Conservation (phyloP, 2,888 invertebrate genomes). For the Caradrina kadenii region DNA sequence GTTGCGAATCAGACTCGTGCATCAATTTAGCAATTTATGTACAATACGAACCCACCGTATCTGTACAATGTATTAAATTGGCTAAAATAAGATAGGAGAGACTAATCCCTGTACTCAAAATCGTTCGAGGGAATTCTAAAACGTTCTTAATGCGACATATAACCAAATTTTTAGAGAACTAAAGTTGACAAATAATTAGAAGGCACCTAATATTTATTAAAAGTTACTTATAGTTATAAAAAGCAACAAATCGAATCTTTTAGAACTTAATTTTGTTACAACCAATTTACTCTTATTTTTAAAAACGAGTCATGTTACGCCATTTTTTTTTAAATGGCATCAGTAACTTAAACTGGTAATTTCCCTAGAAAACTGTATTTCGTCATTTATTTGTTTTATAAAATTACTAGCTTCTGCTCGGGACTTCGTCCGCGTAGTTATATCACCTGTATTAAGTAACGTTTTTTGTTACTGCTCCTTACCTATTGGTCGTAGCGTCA, state of each 20-base stretch:
- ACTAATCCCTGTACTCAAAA: neutral
- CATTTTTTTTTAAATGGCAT: neutral
- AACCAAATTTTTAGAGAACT: neutral
- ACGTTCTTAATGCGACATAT: neutral
- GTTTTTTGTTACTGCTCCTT: too few relatives aligned
- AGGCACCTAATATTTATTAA: neutral
- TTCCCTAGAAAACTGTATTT: constrained; percentile 1
- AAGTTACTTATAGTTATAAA: neutral
- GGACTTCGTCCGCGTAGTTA: too few relatives aligned
- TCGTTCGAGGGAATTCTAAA: neutral
- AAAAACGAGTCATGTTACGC: neutral
- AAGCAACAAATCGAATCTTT: neutral
- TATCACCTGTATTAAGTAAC: too few relatives aligned
- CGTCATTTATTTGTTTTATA: neutral
- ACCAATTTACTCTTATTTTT: too few relatives aligned
- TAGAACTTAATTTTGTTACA: neutral
- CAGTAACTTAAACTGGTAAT: neutral
- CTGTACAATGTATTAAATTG: constrained; percentile 28
- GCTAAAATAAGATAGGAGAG: constrained; percentile 24
- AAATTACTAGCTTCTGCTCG: too few relatives aligned
- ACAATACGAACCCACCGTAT: constrained; percentile 58
- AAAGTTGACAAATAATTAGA: neutral
- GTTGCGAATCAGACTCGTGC: constrained; percentile 50
- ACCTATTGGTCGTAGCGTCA: too few relatives aligned
- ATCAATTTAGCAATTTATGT: constrained; percentile 72